Conservation (phyloP, 92 coral and sea anemone genomes). For the Siderastrea siderea region DNA sequence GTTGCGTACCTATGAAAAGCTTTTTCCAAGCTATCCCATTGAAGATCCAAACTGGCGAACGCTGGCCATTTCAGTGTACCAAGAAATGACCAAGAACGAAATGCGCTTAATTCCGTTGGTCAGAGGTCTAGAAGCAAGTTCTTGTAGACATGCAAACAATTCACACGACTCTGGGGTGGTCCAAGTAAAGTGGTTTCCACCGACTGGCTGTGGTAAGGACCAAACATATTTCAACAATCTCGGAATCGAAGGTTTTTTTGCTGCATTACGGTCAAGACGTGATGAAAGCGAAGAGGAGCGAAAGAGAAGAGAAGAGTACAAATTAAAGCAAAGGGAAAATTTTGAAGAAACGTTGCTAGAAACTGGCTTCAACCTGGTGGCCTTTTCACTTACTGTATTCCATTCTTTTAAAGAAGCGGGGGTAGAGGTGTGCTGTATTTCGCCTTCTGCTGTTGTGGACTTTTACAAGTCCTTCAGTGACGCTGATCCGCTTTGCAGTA, state of each 20-base stretch:
- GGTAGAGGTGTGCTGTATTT: constrained; percentile 42
- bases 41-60: constrained; percentile 60
- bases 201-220: constrained; percentile 38
- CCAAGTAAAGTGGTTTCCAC: constrained; percentile 51
- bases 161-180: background rate
- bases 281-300: background rate
- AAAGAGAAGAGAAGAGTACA: background rate
- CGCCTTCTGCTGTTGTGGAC: constrained; percentile 64
- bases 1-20: constrained; percentile 38
- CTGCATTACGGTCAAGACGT: background rate
- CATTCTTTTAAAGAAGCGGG: constrained; percentile 32
- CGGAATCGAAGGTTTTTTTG: constrained; percentile 1
- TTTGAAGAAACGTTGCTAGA: constrained; percentile 48
- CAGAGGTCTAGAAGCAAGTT: background rate
- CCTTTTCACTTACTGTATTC: constrained; percentile 50
- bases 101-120: constrained; percentile 59
- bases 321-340: background rate
- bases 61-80: constrained; percentile 74
- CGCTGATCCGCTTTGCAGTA: constrained; percentile 26
- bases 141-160: background rate
- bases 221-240: constrained; percentile 62
- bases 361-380: constrained; percentile 76
- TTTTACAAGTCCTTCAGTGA: constrained; percentile 61
- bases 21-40: constrained; percentile 50
- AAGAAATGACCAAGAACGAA: constrained; percentile 24